These are phyloP conservation scores for Liopterus haemorrhoidalis DNA, from an alignment of 2,888 invertebrate species.

Conservation along the genomic window DNA sequence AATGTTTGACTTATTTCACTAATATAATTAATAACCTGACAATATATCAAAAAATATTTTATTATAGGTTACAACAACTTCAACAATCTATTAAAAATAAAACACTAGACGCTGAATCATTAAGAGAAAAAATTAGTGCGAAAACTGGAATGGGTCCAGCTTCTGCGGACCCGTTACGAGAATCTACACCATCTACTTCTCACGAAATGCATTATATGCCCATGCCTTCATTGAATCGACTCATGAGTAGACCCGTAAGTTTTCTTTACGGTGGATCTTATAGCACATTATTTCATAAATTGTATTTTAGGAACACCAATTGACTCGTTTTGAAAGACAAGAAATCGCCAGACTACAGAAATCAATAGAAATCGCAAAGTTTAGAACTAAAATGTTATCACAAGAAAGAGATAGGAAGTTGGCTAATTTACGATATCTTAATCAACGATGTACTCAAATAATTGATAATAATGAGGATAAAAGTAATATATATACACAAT, in stretches of 20 bases:
- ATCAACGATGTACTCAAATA: constrained; percentile 56
- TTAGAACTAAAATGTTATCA: constrained; percentile 61
- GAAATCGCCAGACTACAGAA: constrained; percentile 60
- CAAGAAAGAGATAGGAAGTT: constrained; percentile 65
- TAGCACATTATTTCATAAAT: not conserved
- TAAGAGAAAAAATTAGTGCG: constrained; percentile 44
- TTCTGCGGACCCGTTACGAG: constrained; percentile 23
- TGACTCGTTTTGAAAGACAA: constrained; percentile 58
- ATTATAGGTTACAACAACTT: constrained; percentile 53
- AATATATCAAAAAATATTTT: constrained; percentile 17
- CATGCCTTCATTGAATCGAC: constrained; percentile 44
- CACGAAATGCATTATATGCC: constrained; percentile 43
- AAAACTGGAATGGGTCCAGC: constrained; percentile 32
- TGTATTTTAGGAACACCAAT: constrained; percentile 42
- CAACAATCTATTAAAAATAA: constrained; percentile 68
- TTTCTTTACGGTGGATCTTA: not conserved
- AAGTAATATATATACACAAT: constrained; percentile 47
- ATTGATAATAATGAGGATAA: constrained; percentile 65
- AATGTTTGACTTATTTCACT: too few species aligned
- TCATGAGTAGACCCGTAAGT: constrained; percentile 36
- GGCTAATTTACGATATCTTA: constrained; percentile 57
- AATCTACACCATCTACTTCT: constrained; percentile 33
- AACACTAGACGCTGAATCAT: constrained; percentile 54
- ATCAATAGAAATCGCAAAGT: constrained; percentile 63
- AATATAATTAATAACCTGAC: too few species aligned